Evolutionary conservation across 1,140 invertebrate genomes (phyloP).

Genomic region (Brachionus rubens): DNA sequence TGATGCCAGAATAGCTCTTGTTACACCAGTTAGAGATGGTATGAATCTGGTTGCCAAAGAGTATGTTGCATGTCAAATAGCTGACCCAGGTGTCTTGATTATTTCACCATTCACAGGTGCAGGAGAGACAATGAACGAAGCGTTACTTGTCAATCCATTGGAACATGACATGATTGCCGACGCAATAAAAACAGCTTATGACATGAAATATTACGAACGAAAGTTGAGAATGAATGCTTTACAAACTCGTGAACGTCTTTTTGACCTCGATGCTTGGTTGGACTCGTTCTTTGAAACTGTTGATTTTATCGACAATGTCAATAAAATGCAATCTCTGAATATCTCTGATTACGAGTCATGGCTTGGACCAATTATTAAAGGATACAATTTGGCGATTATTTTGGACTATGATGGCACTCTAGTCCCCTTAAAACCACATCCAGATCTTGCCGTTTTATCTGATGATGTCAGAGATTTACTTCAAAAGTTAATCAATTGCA

Average conservation of each 20-base stretch:
- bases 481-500: conserved; percentile 2
- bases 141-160: conserved; percentile 81
- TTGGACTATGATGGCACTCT: conserved; percentile 85
- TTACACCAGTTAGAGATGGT: conserved; percentile 80
- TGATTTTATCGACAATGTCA: conserved; percentile 49
- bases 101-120: conserved; percentile 85
- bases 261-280: conserved; percentile 85
- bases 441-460: conserved; percentile 77
- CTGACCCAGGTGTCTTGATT: conserved; percentile 76
- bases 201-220: conserved; percentile 80
- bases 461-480: conserved; percentile 67
- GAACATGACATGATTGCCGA: conserved; percentile 81
- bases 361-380: conserved; percentile 63
- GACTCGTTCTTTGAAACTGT: conserved; percentile 70
- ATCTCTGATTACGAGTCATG: conserved; percentile 10
- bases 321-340: conserved; percentile 37
- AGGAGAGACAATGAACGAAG: conserved; percentile 66
- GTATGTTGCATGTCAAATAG: conserved; percentile 85
- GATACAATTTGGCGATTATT: conserved; percentile 77
- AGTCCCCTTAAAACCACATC: conserved; percentile 80
- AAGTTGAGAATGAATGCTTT: conserved; percentile 80
- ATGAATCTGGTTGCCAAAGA: conserved; percentile 92
- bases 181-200: conserved; percentile 77
- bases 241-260: conserved; percentile 68
- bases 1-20: conserved; percentile 78